Evolutionary conservation across 1,140 invertebrate genomes (phyloP), one percentile per base, ranked within the genome.

Genomic region (Drosophila erecta): DNA sequence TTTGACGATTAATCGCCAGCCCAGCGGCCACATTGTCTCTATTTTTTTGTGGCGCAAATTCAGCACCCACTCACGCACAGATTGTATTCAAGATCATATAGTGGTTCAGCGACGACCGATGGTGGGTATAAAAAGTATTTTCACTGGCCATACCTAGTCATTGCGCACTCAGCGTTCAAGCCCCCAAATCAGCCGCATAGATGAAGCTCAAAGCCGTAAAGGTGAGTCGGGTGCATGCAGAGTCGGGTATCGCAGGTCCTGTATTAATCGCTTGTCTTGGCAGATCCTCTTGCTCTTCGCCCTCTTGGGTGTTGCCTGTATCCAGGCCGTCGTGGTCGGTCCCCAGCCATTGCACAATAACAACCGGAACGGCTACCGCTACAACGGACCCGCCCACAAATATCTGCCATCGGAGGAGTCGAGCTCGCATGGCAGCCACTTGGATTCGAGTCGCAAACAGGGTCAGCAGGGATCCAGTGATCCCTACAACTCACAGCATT

Each of bases 331-430:
- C 11, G 72, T 76, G 14, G 71, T 66, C 7, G 72, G 67, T 0
- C n/a, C 69, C n/a, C 69, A 72, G 35, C 38, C 60, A 0, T n/a
- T 60, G 33, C 46, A 7, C 2, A 64, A 74, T 4, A 73, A 41
- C 14, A 78, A 86, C 58, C 8, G 47, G 4, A 58, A 76, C 43
- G 83, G 84, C 22, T 87, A 87, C 53, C 84, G 83, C 3, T 87
- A 87, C 6, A 89, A 87, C 47, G 83, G 84, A 8, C 83, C 83
- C 0, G 79, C 83, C 1, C 83, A 87, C 43, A 87, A 87, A 7
- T 87, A 87, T 44, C 40, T 87, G 60, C 83, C 83, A 0, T 71
- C 62, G 0, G 75, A 86, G 22, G 71, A 56, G 24, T 30, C 75
- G 3, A 47, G 62, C 2, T 43, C 38, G 22, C 59, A 66, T 0